Base-by-base conservation (phyloP, 2,113 vertebrate genomes). In the Cichladusa arquata region DNA sequence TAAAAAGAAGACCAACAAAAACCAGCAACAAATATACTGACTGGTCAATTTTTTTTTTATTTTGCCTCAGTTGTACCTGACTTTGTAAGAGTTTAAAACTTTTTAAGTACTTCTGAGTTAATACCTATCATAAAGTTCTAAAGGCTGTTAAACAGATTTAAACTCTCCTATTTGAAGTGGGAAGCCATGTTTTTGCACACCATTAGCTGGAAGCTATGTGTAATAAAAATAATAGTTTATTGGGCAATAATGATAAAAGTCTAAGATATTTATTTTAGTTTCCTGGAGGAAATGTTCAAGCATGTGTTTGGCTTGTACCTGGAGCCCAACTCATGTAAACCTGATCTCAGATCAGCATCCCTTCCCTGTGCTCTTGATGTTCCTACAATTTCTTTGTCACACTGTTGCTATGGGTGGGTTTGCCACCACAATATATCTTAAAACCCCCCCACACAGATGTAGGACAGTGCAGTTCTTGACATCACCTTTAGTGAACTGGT, bases 81-180 rank as follows among this genome's bases (percentile, higher is more conserved):
- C 61, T 92, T 54, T 45, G 29, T 81, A 93, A 44, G 57, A 81
- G 84, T 96, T 88, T 86, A 92, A 85, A 85, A 89, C 58, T 92
- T 92, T 51, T 0, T 58, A 88, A 95, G 62, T 94, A 81, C 47
- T 95, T 96, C 58, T 81, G 44, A 88, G 57, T 95, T 97, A 97
- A 95, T 93, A 69, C n/a, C 83, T 86, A 74, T 54, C 69, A 72
- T 97, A 95, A 97, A 93, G 58, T 95, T 94, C 92, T 93, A 97
- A 94, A 95, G 83, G 34, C 92, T 91, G 29, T 97, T 95, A 96
- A 95, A 69, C 40, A 88, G 70, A 96, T 96, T 96, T 94, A 93
- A 97, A 36, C 60, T 93, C 62, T 74, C 28, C 80, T 95, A 5
- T 97, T 81, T 96, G 79, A 97, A 93, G 64, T 77, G 87, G 78